Base-by-base conservation (phyloP, 2,113 vertebrate species). In the Aptenodytes forsteri region DNA sequence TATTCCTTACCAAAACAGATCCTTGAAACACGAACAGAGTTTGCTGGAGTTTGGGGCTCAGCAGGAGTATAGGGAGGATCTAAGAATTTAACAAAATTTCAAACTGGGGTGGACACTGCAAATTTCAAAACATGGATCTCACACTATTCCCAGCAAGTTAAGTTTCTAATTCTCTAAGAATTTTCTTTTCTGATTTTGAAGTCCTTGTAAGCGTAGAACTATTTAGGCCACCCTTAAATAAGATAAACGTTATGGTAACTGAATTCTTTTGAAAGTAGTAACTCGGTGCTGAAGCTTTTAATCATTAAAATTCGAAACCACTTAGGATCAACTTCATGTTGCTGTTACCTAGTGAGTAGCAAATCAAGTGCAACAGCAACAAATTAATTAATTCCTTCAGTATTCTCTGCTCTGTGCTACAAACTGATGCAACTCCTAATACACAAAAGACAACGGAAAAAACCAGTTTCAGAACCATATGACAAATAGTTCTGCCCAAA, bases 1-100 rank as follows among this genome's bases (percentile, higher is more conserved):
- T 25, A 26, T 6, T 86, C 70, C 96, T 97, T 98, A 99, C 99
- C 99, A 61, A 95, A 96, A 73, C 81, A 75, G 52, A 96, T 78
- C 97, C 98, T 98, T 69, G 97, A 96, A 93, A 95, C 32, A 42
- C 64, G 84, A 15, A 32, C 18, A 36, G 88, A 70, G 55, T 89
- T 96, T 80, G 92, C 47, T 73, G 90, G 58, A 72, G 83, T 64
- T 44, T 80, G 82, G 32, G 97, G 89, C 66, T 98, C 98, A 52
- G 97, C 96, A 89, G 98, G 98, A 83, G 96, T 91, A n/a, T 93
- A 95, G 55, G 97, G 96, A 90, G 96, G 97, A 84, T 90, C 97
- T 96, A 75, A 95, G 98, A 84, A 90, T 34, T 49, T 2, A 93
- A 94, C 47, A 90, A 55, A 5, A 59, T 17, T 77, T 87, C 36